Percentiles rank a stretch among this genome's conserved stretches.
These are phyloP conservation scores for Pachyramphus minor DNA, from an alignment of 2,113 vertebrate genomes.

Conservation along the genomic window DNA sequence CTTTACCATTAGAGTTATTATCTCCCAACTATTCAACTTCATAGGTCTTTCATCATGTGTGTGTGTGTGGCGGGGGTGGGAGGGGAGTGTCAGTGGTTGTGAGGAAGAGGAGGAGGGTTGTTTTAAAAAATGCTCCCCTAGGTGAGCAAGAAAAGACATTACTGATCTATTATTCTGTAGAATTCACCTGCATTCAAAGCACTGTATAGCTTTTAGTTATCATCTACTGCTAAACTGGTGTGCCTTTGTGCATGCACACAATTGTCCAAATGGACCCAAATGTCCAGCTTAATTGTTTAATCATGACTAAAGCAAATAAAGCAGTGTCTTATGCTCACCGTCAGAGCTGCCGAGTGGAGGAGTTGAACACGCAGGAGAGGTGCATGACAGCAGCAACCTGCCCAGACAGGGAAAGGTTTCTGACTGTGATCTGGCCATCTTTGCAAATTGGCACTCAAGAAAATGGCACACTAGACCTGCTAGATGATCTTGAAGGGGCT, in stretches of 20 bases:
- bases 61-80: background rate
- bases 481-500: background rate
- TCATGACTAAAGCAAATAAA: background rate
- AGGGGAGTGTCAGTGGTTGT: too few relatives aligned
- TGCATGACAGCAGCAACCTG: background rate
- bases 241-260: background rate
- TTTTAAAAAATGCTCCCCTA: background rate
- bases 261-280: background rate
- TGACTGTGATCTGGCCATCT: background rate
- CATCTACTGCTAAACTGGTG: background rate
- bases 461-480: background rate
- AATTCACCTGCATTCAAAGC: constrained; percentile 59
- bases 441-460: background rate
- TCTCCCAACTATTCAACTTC: constrained; percentile 77
- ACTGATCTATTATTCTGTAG: background rate
- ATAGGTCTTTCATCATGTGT: constrained; percentile 74
- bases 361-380: background rate
- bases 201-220: background rate
- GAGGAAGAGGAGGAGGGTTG: background rate
- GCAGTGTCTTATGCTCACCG: rapidly evolving
- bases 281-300: background rate
- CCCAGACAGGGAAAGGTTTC: background rate
- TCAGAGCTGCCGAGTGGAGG: background rate
- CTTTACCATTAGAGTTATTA: constrained; percentile 74
- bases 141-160: constrained; percentile 35